Conservation (phyloP, 2,113 vertebrate species). For the Turnix velox region DNA sequence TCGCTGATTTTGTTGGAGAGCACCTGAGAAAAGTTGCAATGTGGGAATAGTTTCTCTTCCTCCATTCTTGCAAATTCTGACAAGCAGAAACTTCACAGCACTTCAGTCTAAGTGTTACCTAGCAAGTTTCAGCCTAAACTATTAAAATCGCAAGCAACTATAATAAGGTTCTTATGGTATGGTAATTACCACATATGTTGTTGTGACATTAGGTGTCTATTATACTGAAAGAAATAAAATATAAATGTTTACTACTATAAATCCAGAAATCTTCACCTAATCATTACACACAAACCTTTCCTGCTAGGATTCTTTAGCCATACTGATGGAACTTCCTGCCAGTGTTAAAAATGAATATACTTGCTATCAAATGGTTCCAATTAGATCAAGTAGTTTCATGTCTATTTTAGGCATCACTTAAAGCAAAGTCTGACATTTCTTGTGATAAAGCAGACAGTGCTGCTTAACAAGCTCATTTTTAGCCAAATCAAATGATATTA, state of each 20-base stretch:
- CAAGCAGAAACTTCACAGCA: background rate
- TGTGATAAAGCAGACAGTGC: background rate
- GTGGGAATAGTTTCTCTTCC: background rate
- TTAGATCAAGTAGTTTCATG: background rate
- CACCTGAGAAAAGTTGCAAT: background rate
- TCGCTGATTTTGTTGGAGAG: background rate
- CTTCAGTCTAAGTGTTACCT: background rate
- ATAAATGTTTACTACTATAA: background rate
- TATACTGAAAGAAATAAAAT: background rate
- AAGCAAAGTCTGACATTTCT: background rate
- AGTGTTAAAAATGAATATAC: background rate
- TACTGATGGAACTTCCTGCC: background rate
- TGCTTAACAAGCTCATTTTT: background rate
- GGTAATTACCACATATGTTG: background rate
- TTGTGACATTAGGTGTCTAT: background rate
- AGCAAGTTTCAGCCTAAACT: background rate
- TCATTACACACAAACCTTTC: background rate
- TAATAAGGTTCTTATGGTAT: background rate
- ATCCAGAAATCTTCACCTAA: background rate
- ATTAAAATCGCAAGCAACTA: background rate
- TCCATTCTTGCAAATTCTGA: background rate
- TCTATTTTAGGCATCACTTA: background rate
- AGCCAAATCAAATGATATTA: background rate
- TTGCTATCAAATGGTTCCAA: background rate
- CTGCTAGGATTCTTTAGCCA: background rate